Evolutionary conservation across 1,140 invertebrate species (phyloP).

Genomic region (Heliconius congener): DNA sequence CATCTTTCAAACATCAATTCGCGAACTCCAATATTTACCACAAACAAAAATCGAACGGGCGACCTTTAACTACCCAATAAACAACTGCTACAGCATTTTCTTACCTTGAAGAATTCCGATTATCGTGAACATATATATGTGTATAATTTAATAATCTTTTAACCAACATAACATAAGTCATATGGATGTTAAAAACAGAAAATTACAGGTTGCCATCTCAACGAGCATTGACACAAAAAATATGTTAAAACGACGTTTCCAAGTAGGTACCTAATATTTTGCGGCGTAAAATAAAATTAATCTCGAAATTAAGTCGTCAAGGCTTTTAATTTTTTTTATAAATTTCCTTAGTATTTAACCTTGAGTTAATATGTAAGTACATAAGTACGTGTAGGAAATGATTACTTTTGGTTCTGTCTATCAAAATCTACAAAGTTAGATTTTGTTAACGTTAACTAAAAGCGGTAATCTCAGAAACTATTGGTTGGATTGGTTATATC

Average conservation of each 20-base stretch:
- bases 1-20: too few species aligned
- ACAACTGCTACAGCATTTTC: not conserved
- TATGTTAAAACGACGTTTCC: conserved; percentile 22
- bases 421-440: too few species aligned
- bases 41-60: too few species aligned
- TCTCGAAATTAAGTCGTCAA: conserved; percentile 5
- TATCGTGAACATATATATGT: not conserved
- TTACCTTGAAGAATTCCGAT: not conserved
- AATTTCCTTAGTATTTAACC: not conserved
- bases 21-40: too few species aligned
- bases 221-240: conserved; percentile 45
- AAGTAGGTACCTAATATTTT: not conserved
- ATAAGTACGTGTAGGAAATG: not conserved
- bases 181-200: conserved; percentile 47
- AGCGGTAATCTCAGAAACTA: too few species aligned
- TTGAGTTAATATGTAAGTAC: not conserved
- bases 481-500: too few species aligned
- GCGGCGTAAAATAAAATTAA: conserved; percentile 10
- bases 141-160: conserved; percentile 5
- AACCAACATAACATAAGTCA: conserved; percentile 37
- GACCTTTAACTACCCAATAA: not conserved
- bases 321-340: not conserved
- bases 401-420: too few species aligned
- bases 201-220: conserved; percentile 42
- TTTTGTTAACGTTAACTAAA: too few species aligned